Evolutionary conservation across 1,140 invertebrate species (phyloP).

Genomic region (Liolophura sinensis): DNA sequence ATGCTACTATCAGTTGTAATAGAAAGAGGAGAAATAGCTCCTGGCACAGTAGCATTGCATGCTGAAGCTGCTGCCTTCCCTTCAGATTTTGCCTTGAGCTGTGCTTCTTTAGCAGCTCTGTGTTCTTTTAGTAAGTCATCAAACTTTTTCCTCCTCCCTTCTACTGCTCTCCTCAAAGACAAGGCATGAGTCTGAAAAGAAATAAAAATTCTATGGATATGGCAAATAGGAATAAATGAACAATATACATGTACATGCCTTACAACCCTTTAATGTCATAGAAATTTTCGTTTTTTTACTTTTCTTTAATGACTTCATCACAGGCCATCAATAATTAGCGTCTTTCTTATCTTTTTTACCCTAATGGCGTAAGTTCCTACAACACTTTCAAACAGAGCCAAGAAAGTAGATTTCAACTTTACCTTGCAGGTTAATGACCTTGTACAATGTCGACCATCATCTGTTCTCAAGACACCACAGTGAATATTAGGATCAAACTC

Average conservation of each 20-base stretch:
- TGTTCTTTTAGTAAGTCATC: constrained; percentile 79
- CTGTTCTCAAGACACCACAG: constrained; percentile 74
- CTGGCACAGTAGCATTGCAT: constrained; percentile 5
- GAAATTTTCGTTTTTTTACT: no score
- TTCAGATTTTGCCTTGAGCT: constrained; percentile 45
- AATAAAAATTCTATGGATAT: constrained; percentile 7
- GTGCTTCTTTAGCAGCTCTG: constrained; percentile 63
- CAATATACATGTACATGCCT: no score
- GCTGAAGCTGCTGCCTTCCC: constrained; percentile 29
- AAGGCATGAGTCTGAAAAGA: constrained; percentile 71
- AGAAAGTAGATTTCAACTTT: constrained; percentile 1
- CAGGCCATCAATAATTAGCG: no score
- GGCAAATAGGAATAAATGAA: background rate
- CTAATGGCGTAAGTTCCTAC: no score
- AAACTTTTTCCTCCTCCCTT: constrained; percentile 75
- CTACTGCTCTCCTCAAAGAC: constrained; percentile 72
- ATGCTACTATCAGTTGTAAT: no score
- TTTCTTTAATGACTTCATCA: no score
- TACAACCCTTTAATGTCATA: no score
- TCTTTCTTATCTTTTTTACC: no score
- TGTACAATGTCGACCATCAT: constrained; percentile 75
- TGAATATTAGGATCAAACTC: constrained; percentile 82
- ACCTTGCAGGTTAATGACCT: constrained; percentile 80
- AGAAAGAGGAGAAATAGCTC: no score
- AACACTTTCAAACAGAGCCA: background rate